Conservation (phyloP, 2,113 vertebrate genomes). For the Morone chrysops region DNA sequence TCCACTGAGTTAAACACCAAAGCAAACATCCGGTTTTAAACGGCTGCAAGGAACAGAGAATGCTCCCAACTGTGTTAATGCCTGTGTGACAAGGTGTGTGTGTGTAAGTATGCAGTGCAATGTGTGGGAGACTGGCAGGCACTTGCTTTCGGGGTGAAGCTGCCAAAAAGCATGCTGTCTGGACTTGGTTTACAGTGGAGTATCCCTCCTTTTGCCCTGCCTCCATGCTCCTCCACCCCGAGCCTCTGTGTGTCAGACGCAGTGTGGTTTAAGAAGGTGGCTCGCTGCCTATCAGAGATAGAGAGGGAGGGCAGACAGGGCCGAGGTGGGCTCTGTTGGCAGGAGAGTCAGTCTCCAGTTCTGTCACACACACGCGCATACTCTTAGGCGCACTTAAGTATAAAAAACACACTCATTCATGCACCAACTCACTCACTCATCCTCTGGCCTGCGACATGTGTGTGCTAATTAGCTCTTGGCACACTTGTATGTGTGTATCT, state of each 20-base stretch:
- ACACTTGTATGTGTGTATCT: slow-evolving; percentile 9
- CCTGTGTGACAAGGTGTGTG: slow-evolving; percentile 17
- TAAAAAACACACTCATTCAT: slow-evolving; percentile 24
- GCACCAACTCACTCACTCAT: slow-evolving; percentile 50
- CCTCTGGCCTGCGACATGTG: slow-evolving; percentile 60
- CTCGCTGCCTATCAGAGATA: slow-evolving; percentile 64
- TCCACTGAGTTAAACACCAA: slow-evolving; percentile 16
- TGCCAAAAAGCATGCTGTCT: slow-evolving; percentile 61
- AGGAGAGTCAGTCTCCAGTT: slow-evolving; percentile 24
- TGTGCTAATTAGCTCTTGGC: slow-evolving; percentile 71
- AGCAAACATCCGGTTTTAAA: slow-evolving; percentile 47
- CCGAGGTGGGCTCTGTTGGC: slow-evolving; percentile 53
- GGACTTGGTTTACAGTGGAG: slow-evolving; percentile 58
- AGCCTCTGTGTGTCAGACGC: slow-evolving; percentile 41
- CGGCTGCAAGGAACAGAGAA: slow-evolving; percentile 24
- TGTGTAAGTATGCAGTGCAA: slow-evolving; percentile 9
- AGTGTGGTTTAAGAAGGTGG: slow-evolving; percentile 59
- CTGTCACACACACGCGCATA: slow-evolving; percentile 8
- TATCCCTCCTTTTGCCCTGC: slow-evolving; percentile 39
- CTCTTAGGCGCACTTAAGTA: slow-evolving; percentile 3
- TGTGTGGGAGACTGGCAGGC: slow-evolving; percentile 46
- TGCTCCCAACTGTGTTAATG: slow-evolving; percentile 40
- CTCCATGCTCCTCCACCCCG: slow-evolving; percentile 27
- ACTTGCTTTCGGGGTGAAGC: slow-evolving; percentile 34
- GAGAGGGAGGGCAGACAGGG: slow-evolving; percentile 53